phyloP scores from a whole-genome alignment of 2,888 invertebrate species.

The Timema podura region DNA sequence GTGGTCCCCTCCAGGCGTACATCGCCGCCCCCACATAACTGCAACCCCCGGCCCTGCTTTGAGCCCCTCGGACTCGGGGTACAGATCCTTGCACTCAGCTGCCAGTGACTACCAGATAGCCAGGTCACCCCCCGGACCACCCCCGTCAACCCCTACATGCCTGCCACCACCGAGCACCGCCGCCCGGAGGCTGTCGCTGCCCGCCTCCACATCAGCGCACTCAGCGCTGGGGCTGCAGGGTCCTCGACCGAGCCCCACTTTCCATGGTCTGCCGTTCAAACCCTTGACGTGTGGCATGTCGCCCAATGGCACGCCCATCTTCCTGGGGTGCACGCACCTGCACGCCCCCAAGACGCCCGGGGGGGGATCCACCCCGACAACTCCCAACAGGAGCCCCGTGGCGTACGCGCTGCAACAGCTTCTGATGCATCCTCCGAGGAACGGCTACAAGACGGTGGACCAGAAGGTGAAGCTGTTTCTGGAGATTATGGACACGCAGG shows the following conservation, averaged over 20 bases:
- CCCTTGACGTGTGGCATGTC: constrained; percentile 46
- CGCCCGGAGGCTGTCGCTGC: constrained; percentile 47
- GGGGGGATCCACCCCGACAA: constrained; percentile 53
- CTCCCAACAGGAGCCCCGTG: constrained; percentile 44
- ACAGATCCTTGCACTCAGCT: constrained; percentile 55
- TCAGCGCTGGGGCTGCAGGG: constrained; percentile 48
- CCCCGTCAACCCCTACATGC: constrained; percentile 23
- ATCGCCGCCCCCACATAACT: constrained; percentile 15
- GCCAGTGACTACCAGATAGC: constrained; percentile 60
- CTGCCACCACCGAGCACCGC: constrained; percentile 14
- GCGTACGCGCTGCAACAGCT: constrained; percentile 66
- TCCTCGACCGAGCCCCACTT: constrained; percentile 60
- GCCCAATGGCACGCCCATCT: constrained; percentile 47
- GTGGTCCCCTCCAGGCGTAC: constrained; percentile 23
- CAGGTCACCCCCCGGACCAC: constrained; percentile 44
- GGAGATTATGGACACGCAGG: constrained; percentile 78
- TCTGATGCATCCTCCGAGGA: constrained; percentile 59
- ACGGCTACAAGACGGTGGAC: constrained; percentile 69
- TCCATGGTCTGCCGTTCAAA: constrained; percentile 54
- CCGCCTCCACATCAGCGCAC: constrained; percentile 43
- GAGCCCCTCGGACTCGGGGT: constrained; percentile 50
- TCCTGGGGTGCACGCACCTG: constrained; percentile 48
- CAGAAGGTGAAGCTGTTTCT: constrained; percentile 75
- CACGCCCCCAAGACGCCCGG: constrained; percentile 27
- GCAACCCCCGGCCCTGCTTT: constrained; percentile 37